Evolutionary conservation across 2,797 vertebrate species (phyloP), one percentile per base, ranked within the genome.

Genomic region (Pseudomugil gertrudae): DNA sequence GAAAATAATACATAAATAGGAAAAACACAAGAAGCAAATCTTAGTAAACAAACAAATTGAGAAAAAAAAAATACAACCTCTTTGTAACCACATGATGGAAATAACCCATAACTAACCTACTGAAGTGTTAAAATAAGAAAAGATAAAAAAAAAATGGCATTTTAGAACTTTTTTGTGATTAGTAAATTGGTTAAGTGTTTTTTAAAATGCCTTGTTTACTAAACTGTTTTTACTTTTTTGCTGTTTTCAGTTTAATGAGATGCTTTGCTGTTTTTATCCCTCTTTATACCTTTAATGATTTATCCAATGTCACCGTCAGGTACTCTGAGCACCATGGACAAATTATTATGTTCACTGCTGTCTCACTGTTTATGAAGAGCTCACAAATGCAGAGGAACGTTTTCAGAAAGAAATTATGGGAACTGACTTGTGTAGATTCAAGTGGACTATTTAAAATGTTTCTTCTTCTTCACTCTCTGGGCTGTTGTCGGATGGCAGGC

Each of bases 281-380:
- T n/a, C n/a, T n/a, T n/a, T n/a, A n/a, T n/a, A n/a, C n/a, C n/a
- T n/a, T n/a, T n/a, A n/a, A n/a, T n/a, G n/a, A 32, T 36, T 40
- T 38, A 8, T 43, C 38, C 4, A 9, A 15, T 26, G 21, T 8
- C n/a, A 3, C 47, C 35, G 8, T 4, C 30, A n/a, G 14, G 38
- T 35, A 21, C 43, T 57, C 84, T 88, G 81, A 90, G 84, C 79
- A 87, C 84, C 83, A 87, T 78, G 79, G 84, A 92, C 69, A 91
- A 76, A 50, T 79, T 51, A 2, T n/a, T 15, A n/a, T 33, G n/a
- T 27, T 23, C 5, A 9, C 10, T 14, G 27, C n/a, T 47, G 24
- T 52, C 6, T 26, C 29, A 35, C 4, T n/a, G n/a, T n/a, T n/a
- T n/a, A n/a, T n/a, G n/a, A n/a, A n/a, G n/a, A 11, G 57, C 27